Evolutionary conservation across 2,797 vertebrate genomes (phyloP).

Genomic region (Tragelaphus oryx): DNA sequence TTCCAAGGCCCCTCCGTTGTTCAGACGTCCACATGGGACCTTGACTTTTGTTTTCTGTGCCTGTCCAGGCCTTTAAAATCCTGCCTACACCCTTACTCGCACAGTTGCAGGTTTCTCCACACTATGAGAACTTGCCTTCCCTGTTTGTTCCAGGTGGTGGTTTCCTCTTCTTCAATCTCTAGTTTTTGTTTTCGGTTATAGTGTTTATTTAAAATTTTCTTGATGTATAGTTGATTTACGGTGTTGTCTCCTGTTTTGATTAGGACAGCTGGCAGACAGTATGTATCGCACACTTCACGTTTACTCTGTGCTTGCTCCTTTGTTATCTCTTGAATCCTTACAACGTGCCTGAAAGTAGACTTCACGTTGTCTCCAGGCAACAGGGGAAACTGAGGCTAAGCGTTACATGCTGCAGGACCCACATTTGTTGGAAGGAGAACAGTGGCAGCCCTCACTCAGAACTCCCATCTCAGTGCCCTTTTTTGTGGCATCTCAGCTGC

Average conservation of each 20-base stretch:
- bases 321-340: not conserved
- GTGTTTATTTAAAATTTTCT: not conserved
- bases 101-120: not conserved
- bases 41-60: not conserved
- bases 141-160: not conserved
- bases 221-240: not conserved
- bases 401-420: not conserved
- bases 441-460: not conserved
- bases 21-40: not conserved
- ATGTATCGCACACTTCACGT: too few relatives aligned
- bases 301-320: not conserved
- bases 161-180: not conserved
- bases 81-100: not conserved
- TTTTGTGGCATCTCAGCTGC: not conserved
- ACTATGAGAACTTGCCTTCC: not conserved
- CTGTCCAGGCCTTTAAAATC: not conserved
- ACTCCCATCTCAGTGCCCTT: not conserved
- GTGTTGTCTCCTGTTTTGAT: not conserved
- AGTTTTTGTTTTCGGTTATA: not conserved
- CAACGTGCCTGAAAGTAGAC: not conserved
- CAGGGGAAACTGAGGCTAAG: not conserved
- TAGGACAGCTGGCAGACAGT: not conserved
- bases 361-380: not conserved
- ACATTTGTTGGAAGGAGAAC: not conserved
- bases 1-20: accelerated